A percentile compares a stretch with the other conserved stretches of the same genome.
Conservation (phyloP, 2,797 vertebrate genomes). For the Geotrypetes seraphini region DNA sequence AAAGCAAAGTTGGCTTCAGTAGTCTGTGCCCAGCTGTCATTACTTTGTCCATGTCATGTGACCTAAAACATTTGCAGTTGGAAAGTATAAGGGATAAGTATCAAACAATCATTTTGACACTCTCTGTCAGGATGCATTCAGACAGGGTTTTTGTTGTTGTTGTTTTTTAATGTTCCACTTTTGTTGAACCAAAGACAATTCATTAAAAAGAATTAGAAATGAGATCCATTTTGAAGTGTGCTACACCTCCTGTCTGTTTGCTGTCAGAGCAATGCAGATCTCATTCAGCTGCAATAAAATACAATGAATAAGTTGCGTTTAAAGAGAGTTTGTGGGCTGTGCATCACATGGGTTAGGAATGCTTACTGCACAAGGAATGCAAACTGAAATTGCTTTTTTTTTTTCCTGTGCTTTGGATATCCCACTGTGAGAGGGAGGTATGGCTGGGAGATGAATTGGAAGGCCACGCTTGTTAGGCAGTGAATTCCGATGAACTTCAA, state of each 20-base stretch:
- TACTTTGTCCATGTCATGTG: too few relatives aligned
- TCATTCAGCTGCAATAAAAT: not conserved
- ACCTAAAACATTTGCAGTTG: too few relatives aligned
- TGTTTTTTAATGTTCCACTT: too few relatives aligned
- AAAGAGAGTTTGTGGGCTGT: not conserved
- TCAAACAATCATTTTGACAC: too few relatives aligned
- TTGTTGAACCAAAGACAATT: too few relatives aligned
- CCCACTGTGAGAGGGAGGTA: slow-evolving; percentile 15
- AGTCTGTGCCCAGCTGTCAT: too few relatives aligned
- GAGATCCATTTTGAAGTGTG: slow-evolving; percentile 4
- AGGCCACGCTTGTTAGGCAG: slow-evolving; percentile 41
- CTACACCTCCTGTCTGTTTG: too few relatives aligned
- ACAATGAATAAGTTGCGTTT: not conserved
- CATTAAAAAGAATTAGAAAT: not conserved
- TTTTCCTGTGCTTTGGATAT: slow-evolving; percentile 34
- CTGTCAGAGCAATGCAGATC: not conserved
- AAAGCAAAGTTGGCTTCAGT: too few relatives aligned
- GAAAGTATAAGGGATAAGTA: too few relatives aligned
- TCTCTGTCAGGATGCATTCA: too few relatives aligned
- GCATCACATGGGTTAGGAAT: slow-evolving; percentile 16
- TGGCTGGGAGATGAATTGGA: slow-evolving; percentile 21
- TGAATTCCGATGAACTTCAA: slow-evolving; percentile 35
- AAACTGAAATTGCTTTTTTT: slow-evolving; percentile 31
- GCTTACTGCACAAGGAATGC: not conserved
- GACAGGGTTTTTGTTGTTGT: too few relatives aligned